Conservation (phyloP, 2,888 invertebrate species). For the Drosophila nr. fundita region DNA sequence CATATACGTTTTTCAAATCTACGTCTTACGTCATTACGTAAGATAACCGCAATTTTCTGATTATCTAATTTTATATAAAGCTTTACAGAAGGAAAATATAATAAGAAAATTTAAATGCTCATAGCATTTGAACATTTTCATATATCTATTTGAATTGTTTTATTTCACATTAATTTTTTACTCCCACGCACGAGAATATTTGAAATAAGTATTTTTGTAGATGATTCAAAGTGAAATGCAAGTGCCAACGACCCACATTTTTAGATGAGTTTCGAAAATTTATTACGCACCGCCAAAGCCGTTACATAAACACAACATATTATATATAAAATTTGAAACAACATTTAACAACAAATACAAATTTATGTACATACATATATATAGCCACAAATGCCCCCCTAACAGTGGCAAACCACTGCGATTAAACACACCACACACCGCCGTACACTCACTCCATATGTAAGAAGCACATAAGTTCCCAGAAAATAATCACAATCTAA, state of each 20-base stretch:
- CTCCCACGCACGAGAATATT: conserved; percentile 20
- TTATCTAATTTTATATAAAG: not conserved
- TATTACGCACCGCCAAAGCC: conserved; percentile 20
- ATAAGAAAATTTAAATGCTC: not conserved
- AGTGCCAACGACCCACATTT: conserved; percentile 57
- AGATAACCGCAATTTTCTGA: not conserved
- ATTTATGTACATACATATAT: conserved; percentile 18
- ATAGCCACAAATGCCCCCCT: conserved; percentile 37
- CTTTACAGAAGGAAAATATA: not conserved
- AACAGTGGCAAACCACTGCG: conserved; percentile 34
- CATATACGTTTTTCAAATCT: not conserved
- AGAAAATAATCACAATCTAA: not conserved
- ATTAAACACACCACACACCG: conserved; percentile 33
- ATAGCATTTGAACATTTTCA: not conserved
- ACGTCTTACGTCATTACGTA: not conserved
- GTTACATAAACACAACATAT: conserved; percentile 47
- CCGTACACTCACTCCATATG: conserved; percentile 23
- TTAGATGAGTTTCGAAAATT: conserved; percentile 27
- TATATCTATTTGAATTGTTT: conserved; percentile 1
- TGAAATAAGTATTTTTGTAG: not conserved
- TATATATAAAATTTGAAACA: conserved; percentile 39
- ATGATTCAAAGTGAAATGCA: conserved; percentile 37
- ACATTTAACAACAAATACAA: conserved; percentile 39
- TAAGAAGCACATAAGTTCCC: conserved; percentile 30
- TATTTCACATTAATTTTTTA: not conserved